Percentiles rank a stretch among this genome's conserved stretches.
These are phyloP conservation scores for Aricia artaxerxes DNA, from an alignment of 2,888 invertebrate species.

Conservation along the genomic window DNA sequence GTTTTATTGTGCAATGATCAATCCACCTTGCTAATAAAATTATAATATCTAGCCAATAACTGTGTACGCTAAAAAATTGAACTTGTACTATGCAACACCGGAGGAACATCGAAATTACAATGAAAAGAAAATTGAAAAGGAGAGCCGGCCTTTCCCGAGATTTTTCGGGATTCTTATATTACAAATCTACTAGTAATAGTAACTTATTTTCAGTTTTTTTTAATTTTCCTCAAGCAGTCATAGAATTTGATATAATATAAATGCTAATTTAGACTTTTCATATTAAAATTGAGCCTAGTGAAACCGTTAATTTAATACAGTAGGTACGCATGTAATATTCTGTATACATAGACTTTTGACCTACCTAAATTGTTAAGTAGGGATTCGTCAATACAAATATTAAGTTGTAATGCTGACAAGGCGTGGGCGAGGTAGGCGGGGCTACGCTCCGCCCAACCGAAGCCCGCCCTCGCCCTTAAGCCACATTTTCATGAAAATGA, in stretches of 20 bases:
- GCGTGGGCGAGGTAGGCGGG: slow-evolving; percentile 74
- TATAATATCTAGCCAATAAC: too few species aligned
- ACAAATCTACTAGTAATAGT: too few species aligned
- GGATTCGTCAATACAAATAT: slow-evolving; percentile 56
- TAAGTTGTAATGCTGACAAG: slow-evolving; percentile 66
- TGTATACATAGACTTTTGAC: slow-evolving; percentile 11
- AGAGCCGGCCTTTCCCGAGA: too few species aligned
- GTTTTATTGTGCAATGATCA: too few species aligned
- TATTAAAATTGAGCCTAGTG: background rate
- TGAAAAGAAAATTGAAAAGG: too few species aligned
- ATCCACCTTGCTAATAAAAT: too few species aligned
- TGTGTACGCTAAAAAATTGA: too few species aligned
- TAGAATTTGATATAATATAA: background rate
- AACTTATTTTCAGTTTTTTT: background rate
- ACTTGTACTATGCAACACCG: too few species aligned
- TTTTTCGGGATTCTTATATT: too few species aligned
- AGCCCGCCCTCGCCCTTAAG: slow-evolving; percentile 75
- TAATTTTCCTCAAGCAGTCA: background rate
- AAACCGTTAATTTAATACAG: slow-evolving; percentile 9
- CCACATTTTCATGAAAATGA: slow-evolving; percentile 70
- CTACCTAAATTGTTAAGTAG: slow-evolving; percentile 37
- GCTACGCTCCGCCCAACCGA: slow-evolving; percentile 70
- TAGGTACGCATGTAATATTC: slow-evolving; percentile 3
- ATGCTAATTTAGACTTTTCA: background rate
- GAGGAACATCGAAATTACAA: too few species aligned